Conservation (phyloP, 1,140 invertebrate species). For the Scaptomyza hsui region DNA sequence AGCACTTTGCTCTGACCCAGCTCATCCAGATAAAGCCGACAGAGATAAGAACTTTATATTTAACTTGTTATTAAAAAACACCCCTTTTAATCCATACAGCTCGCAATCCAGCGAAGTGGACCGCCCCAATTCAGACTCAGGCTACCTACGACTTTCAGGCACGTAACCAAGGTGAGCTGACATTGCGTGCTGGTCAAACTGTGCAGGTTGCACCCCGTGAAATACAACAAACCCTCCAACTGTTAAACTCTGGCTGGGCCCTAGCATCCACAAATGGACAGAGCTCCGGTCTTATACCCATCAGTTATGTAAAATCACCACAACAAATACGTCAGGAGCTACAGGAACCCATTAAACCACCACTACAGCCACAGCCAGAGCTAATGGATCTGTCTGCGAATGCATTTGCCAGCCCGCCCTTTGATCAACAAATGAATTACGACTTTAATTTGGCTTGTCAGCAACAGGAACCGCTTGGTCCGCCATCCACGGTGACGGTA, state of each 20-base stretch:
- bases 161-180: constrained; percentile 90
- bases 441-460: constrained; percentile 72
- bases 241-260: constrained; percentile 90
- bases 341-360: constrained; percentile 38
- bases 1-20: constrained; percentile 62
- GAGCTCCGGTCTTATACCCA: constrained; percentile 90
- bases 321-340: constrained; percentile 72
- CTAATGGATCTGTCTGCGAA: constrained; percentile 68
- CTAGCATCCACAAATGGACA: constrained; percentile 89
- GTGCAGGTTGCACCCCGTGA: constrained; percentile 93
- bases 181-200: constrained; percentile 90
- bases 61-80: constrained; percentile 24
- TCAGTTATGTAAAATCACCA: constrained; percentile 89
- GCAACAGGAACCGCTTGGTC: constrained; percentile 59
- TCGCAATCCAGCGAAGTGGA: constrained; percentile 88
- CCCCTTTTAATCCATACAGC: constrained; percentile 81
- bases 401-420: constrained; percentile 64
- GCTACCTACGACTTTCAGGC: constrained; percentile 92
- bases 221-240: constrained; percentile 88
- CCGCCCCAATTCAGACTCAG: constrained; percentile 89
- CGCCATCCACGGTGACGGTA: constrained; percentile 50
- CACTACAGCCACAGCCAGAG: constrained; percentile 50
- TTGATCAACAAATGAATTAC: constrained; percentile 61
- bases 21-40: constrained; percentile 48
- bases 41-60: constrained; percentile 54